Base-by-base conservation (phyloP, 2,888 invertebrate genomes). In the Papilio demoleus region DNA sequence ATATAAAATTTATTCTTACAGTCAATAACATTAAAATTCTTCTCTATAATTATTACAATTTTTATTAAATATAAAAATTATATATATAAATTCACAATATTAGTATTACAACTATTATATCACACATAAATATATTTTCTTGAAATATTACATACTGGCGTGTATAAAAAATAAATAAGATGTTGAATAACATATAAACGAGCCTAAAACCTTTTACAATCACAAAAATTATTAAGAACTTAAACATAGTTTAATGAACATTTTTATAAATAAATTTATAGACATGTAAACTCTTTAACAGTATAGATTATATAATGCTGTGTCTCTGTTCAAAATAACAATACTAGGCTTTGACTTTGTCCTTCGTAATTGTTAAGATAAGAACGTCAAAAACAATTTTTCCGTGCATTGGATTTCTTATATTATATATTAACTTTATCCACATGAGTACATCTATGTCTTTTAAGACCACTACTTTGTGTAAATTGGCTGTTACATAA, bases 391-490 rank as follows among this genome's bases (percentile, higher is more conserved):
- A n/a, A n/a, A n/a, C n/a, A n/a, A n/a, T n/a, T n/a, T n/a, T n/a
- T n/a, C n/a, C n/a, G n/a, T n/a, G n/a, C n/a, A n/a, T n/a, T n/a
- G n/a, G 12, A 38, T 11, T 12, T 38, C 4, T 38, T 5, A 5
- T 12, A 9, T 45, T 19, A 19, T 19, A 14, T 6, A 31, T 65
- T 65, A 40, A 64, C 40, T 42, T 65, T 68, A 9, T 68, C 74
- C 0, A 53, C 19, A 72, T 81, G 82, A 0, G 75, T 71, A 72
- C 87, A 88, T 8, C 83, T 72, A 70, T 87, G 86, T 42, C 84
- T 74, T 50, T 83, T 87, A 19, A 86, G 70, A 0, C 83, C 84
- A 53, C 85, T 84, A 40, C 82, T 83, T 34, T 87, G 85, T 0
- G 79, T 79, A 68, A 87, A 86, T 22, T 85, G 82, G 38, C 77